phyloP scores from a whole-genome alignment of 2,888 invertebrate genomes.

The Scrobipalpa costella region DNA sequence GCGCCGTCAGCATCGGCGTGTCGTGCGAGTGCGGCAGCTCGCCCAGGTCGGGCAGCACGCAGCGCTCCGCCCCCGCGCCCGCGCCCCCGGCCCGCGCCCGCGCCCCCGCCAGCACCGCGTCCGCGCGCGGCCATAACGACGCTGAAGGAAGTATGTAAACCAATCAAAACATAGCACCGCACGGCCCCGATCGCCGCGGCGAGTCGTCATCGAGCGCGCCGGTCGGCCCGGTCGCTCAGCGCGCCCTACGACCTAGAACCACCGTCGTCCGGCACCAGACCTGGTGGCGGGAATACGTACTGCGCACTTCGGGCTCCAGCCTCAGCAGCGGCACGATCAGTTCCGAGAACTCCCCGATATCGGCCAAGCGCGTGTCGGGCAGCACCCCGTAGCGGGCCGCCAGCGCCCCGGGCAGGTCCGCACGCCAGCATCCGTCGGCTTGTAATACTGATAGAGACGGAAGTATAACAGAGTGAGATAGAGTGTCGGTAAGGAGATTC shows the following conservation, averaged over 20 bases:
- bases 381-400: neutral
- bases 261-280: neutral
- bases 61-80: too few species aligned
- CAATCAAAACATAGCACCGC: neutral
- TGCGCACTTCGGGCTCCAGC: neutral
- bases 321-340: slow-evolving; percentile 1
- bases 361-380: neutral
- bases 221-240: too few species aligned
- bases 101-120: neutral
- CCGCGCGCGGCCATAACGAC: neutral
- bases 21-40: slow-evolving; percentile 12
- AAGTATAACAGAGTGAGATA: neutral
- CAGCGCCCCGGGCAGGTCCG: neutral
- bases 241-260: neutral
- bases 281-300: neutral
- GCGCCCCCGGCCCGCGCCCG: neutral
- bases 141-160: neutral
- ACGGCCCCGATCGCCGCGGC: neutral
- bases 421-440: neutral
- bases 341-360: slow-evolving; percentile 5
- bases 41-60: slow-evolving; percentile 9
- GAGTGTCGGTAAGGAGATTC: neutral
- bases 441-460: slow-evolving; percentile 4
- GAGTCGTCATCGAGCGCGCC: neutral
- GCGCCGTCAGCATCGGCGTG: slow-evolving; percentile 1